phyloP scores from a whole-genome alignment of 2,888 invertebrate genomes.

The Andrena bicolor region DNA sequence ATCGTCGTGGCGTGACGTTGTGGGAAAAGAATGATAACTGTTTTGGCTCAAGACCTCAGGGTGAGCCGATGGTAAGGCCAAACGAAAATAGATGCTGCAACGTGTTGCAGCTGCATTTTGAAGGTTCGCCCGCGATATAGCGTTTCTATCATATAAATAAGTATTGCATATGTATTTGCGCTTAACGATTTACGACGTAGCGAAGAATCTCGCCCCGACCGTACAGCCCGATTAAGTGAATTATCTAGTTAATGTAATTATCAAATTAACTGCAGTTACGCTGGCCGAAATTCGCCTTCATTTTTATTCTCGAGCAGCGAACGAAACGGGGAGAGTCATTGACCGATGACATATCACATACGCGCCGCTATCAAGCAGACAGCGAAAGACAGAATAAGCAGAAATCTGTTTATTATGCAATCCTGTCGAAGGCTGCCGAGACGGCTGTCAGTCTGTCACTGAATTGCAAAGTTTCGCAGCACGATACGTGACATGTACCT shows the following conservation, averaged over 20 bases:
- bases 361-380: neutral
- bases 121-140: conserved; percentile 34
- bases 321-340: conserved; percentile 4
- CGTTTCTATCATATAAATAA: conserved; percentile 26
- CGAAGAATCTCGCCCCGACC: neutral
- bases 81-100: conserved; percentile 54
- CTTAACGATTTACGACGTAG: neutral
- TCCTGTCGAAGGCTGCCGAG: neutral
- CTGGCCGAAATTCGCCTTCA: neutral
- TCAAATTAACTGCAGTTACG: neutral
- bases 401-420: conserved; percentile 10
- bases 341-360: neutral
- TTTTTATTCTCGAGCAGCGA: neutral
- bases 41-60: conserved; percentile 50
- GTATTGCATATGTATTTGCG: conserved; percentile 3
- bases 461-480: neutral
- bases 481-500: neutral
- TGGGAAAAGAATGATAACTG: conserved; percentile 36
- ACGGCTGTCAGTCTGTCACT: neutral
- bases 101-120: conserved; percentile 48
- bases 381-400: neutral
- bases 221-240: no score
- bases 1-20: conserved; percentile 45
- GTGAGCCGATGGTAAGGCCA: conserved; percentile 39
- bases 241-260: neutral